phyloP scores from a whole-genome alignment of 2,888 invertebrate species.

The Hirtodrosophila trivittata region DNA sequence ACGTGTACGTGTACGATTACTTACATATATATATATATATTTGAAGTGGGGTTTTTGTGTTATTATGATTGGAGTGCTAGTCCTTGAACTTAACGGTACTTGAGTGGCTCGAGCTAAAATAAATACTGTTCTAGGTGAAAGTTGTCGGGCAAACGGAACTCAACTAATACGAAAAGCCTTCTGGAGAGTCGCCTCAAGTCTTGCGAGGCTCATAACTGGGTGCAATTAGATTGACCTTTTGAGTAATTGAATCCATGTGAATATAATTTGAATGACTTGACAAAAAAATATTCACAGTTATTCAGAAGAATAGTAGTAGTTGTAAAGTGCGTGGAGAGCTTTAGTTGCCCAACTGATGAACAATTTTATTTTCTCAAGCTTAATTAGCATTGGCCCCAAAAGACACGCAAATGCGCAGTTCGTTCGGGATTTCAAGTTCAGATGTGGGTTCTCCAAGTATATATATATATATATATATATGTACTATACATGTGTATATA shows the following conservation, averaged over 20 bases:
- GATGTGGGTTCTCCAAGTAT: constrained; percentile 4
- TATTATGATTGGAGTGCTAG: constrained; percentile 1
- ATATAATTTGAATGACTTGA: constrained; percentile 40
- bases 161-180: no score
- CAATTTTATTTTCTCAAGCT: constrained; percentile 2
- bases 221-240: constrained; percentile 73
- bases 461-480: neutral
- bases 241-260: constrained; percentile 59
- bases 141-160: neutral
- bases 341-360: neutral
- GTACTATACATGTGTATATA: neutral
- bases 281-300: constrained; percentile 17
- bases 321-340: no score
- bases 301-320: no score
- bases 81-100: constrained; percentile 43
- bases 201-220: constrained; percentile 35
- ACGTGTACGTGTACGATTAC: no score
- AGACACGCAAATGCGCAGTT: constrained; percentile 57
- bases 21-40: neutral
- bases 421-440: constrained; percentile 21
- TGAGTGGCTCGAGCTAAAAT: neutral
- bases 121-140: constrained; percentile 10
- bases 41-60: neutral
- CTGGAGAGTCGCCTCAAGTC: no score
- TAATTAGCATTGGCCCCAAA: constrained; percentile 18